Conservation (phyloP, 2,113 vertebrate genomes). For the Misgurnus mizolepis region DNA sequence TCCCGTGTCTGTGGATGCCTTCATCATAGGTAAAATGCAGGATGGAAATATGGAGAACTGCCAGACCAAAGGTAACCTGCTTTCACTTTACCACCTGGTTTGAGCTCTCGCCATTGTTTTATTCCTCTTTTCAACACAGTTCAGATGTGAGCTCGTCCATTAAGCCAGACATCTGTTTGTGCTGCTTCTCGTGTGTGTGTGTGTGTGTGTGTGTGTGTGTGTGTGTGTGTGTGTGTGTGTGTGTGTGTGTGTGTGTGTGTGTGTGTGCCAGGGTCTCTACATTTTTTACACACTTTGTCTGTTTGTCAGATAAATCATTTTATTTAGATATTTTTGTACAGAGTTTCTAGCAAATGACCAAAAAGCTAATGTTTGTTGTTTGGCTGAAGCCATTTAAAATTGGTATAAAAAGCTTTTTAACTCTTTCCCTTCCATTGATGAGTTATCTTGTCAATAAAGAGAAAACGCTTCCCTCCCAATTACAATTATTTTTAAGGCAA, state of each 20-base stretch:
- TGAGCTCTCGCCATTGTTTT: constrained; percentile 40
- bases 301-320: background rate
- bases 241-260: no score
- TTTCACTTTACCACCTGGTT: constrained; percentile 66
- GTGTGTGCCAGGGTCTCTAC: constrained; percentile 53
- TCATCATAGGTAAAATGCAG: constrained; percentile 99
- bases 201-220: no score
- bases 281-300: constrained; percentile 1
- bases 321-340: background rate
- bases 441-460: no score
- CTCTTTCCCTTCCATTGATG: no score
- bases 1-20: constrained; percentile 93
- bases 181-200: constrained; percentile 54
- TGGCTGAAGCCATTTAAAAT: no score
- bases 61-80: constrained; percentile 99
- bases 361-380: no score
- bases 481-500: no score
- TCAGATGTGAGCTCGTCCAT: constrained; percentile 37
- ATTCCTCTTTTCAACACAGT: constrained; percentile 9
- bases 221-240: background rate
- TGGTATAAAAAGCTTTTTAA: no score
- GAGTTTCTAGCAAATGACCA: background rate
- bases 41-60: constrained; percentile 99
- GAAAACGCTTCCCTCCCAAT: no score
- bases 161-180: constrained; percentile 57